These are phyloP conservation scores for Ochotona curzoniae DNA, from an alignment of 2,113 vertebrate genomes.

Conservation along the genomic window DNA sequence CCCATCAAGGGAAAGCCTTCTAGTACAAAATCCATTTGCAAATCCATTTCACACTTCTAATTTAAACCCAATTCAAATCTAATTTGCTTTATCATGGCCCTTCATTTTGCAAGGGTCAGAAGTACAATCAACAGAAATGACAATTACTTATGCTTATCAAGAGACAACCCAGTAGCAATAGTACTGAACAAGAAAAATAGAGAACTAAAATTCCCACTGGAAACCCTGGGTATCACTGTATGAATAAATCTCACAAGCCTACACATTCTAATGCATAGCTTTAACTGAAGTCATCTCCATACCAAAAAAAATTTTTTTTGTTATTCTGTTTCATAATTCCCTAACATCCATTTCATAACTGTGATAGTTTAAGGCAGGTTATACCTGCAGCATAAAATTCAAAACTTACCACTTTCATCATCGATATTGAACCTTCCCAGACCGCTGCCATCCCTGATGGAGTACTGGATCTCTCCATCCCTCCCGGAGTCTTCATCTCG, in stretches of 20 bases:
- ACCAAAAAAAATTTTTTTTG: background rate
- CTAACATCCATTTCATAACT: background rate
- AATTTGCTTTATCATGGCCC: slow-evolving; percentile 69
- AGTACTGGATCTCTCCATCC: slow-evolving; percentile 97
- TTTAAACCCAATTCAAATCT: slow-evolving; percentile 63
- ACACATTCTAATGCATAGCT: background rate
- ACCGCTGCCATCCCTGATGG: slow-evolving; percentile 96
- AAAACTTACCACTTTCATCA: slow-evolving; percentile 95
- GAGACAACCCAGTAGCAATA: slow-evolving; percentile 54
- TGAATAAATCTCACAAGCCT: background rate
- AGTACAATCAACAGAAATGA: slow-evolving; percentile 62
- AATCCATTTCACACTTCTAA: slow-evolving; percentile 73
- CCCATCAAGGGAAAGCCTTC: background rate
- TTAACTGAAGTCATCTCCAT: background rate
- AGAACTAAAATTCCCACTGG: background rate
- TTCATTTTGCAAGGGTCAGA: slow-evolving; percentile 68
- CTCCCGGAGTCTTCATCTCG: slow-evolving; percentile 93
- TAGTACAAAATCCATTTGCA: slow-evolving; percentile 52
- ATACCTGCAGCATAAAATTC: background rate
- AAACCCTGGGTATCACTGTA: background rate
- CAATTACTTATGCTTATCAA: slow-evolving; percentile 67
- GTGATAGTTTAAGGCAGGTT: background rate
- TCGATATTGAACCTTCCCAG: slow-evolving; percentile 96
- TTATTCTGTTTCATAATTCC: background rate
- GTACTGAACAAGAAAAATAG: background rate